Conservation (phyloP, 1,140 invertebrate genomes). For the Limonius californicus region DNA sequence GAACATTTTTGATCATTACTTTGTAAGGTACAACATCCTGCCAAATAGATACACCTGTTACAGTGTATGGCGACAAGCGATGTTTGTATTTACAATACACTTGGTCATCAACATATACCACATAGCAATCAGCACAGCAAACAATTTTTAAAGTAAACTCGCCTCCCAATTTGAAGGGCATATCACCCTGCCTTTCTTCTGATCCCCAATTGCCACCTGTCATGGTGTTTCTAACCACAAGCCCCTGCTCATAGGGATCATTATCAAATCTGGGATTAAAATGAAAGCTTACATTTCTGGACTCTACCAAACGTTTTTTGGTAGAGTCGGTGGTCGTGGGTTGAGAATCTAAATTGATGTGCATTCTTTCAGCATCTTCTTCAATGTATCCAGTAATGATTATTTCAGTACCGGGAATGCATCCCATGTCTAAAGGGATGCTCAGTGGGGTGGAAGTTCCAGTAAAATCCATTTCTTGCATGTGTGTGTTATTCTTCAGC, state of each 20-base stretch:
- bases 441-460: slow-evolving; percentile 64
- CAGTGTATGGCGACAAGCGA: slow-evolving; percentile 63
- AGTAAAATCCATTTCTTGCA: slow-evolving; percentile 66
- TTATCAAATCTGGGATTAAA: slow-evolving; percentile 75
- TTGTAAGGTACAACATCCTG: slow-evolving; percentile 67
- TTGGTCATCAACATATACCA: slow-evolving; percentile 61
- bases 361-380: slow-evolving; percentile 68
- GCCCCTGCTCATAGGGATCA: too few relatives aligned
- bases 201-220: slow-evolving; percentile 65
- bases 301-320: slow-evolving; percentile 65
- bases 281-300: slow-evolving; percentile 72
- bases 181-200: slow-evolving; percentile 64
- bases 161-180: slow-evolving; percentile 65
- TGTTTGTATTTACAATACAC: slow-evolving; percentile 68
- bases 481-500: slow-evolving; percentile 47
- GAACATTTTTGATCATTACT: slow-evolving; percentile 57
- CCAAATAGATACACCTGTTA: slow-evolving; percentile 65
- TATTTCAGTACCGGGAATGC: slow-evolving; percentile 61
- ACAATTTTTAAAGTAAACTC: slow-evolving; percentile 62
- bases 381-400: slow-evolving; percentile 65
- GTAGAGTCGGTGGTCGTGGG: slow-evolving; percentile 56
- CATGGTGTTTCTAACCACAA: slow-evolving; percentile 70
- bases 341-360: slow-evolving; percentile 73
- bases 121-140: slow-evolving; percentile 57
- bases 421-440: slow-evolving; percentile 52